phyloP scores from a whole-genome alignment of 1,140 invertebrate species.

The Brachionus rotundiformis region DNA sequence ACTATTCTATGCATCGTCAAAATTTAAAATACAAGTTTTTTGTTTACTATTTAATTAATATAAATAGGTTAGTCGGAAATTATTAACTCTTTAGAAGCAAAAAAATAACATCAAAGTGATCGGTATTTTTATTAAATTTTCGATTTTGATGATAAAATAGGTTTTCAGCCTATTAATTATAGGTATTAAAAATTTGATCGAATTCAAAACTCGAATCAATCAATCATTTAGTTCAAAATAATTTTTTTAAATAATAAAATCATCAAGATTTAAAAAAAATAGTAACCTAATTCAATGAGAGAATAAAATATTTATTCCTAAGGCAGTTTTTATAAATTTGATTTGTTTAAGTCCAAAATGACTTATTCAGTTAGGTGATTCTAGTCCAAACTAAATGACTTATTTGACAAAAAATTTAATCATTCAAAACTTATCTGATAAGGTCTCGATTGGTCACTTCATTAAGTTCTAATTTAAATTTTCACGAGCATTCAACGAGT shows the following conservation, averaged over 20 bases:
- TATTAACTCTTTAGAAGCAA: too few relatives aligned
- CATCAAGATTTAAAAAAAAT: not conserved
- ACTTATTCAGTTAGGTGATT: conserved; percentile 9
- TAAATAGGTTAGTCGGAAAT: not conserved
- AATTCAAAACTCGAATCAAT: not conserved
- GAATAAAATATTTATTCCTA: not conserved
- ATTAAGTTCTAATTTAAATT: not conserved
- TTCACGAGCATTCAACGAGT: not conserved
- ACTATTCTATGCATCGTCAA: too few relatives aligned
- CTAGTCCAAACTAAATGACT: not conserved
- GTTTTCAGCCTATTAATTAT: not conserved
- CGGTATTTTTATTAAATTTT: not conserved
- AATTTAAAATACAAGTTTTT: too few relatives aligned
- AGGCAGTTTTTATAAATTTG: conserved; percentile 3
- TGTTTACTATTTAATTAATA: too few relatives aligned
- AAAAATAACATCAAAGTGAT: not conserved
- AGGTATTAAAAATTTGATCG: not conserved
- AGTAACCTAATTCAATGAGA: not conserved
- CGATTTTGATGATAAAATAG: not conserved
- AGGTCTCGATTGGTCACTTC: not conserved
- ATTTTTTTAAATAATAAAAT: not conserved
- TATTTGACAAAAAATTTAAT: not conserved
- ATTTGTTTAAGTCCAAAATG: not conserved
- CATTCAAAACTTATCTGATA: not conserved
- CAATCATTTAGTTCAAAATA: not conserved